Base-by-base conservation (phyloP, 2,888 invertebrate genomes). In the Alsophila aescularia region DNA sequence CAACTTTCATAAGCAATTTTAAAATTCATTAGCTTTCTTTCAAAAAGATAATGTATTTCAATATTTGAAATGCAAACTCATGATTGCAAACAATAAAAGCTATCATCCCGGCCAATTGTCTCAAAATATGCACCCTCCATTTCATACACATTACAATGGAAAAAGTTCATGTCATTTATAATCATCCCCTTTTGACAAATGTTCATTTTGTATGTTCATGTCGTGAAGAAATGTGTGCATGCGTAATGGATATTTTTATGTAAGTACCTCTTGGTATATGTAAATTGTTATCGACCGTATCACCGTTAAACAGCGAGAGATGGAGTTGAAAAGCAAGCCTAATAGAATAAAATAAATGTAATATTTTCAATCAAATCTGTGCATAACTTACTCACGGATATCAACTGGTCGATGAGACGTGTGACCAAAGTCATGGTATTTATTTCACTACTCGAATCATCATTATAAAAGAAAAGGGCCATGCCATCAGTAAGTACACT, bases 131-230 rank as follows among this genome's bases (percentile, higher is more conserved):
- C 69, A 66, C 69, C 74, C 70, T 66, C 57, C 58, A 41, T 55
- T 58, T 63, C 51, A 58, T 67, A 54, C 54, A 62, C 55, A 60
- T 66, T 69, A 48, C 35, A 68, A 74, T 70, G 69, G 64, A 67
- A 65, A 73, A 72, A 72, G 66, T 72, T 70, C 59, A 53, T 64
- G 62, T 65, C 71, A 70, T 74, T 75, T 72, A 72, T 72, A 74
- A 59, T 74, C 70, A 71, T 69, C 62, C 59, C 45, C 41, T 39
- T 32, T 41, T 48, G 54, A 77, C 72, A 75, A 73, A 79, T 78
- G 71, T 69, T 55, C 53, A 57, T 59, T 59, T 67, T 72, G 58
- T 62, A 45, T 53, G 52, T 37, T 56, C 67, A 52, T 56, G 73
- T 66, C 75, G 62, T 65, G 62, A 32, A 43, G 21, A 50, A 40